These are phyloP conservation scores for Heterotilapia buettikoferi DNA, from an alignment of 2,113 vertebrate genomes.

Conservation along the genomic window DNA sequence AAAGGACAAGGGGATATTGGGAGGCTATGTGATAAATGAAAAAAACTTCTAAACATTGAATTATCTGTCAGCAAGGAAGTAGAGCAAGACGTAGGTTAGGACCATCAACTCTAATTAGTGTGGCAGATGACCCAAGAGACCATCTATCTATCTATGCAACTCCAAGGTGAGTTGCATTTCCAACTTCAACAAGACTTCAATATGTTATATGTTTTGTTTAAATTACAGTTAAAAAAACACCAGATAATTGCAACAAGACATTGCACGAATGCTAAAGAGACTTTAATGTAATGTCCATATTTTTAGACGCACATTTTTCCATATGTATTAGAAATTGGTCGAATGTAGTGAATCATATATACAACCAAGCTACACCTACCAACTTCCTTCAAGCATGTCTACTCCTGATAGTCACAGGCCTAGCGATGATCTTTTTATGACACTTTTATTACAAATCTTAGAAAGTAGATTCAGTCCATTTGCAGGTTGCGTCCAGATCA, in stretches of 20 bases:
- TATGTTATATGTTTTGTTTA: neutral
- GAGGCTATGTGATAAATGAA: neutral
- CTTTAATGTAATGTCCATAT: neutral
- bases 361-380: neutral
- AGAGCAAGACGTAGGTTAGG: neutral
- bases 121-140: neutral
- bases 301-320: neutral
- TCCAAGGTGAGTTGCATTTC: neutral
- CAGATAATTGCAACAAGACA: neutral
- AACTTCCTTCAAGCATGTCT: neutral
- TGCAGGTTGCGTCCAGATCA: rapidly evolving
- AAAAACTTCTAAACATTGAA: neutral
- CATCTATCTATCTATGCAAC: neutral
- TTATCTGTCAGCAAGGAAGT: neutral
- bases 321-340: neutral
- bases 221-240: neutral
- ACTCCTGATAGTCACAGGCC: neutral
- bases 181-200: neutral
- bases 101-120: neutral
- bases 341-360: neutral
- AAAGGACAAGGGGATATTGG: neutral
- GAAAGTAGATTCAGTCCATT: neutral
- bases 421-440: rapidly evolving
- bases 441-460: neutral
- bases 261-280: neutral